Conservation (phyloP, 1,140 invertebrate genomes). For the Aphelinus certus region DNA sequence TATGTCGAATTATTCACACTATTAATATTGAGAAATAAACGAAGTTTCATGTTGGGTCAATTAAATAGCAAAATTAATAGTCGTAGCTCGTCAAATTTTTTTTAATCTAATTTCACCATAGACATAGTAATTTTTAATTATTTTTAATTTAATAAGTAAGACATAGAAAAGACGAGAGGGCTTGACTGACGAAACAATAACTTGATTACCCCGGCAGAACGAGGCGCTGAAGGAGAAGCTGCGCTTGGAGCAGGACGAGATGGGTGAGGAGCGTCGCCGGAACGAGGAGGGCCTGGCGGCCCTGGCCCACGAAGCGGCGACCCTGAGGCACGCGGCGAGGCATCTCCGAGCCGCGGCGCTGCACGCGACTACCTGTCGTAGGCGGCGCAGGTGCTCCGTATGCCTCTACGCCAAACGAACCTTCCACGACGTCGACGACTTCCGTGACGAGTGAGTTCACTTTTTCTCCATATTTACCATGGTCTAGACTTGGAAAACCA, state of each 20-base stretch:
- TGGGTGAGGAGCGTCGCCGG: conserved; percentile 57
- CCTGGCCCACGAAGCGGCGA: conserved; percentile 55
- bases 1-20: too few relatives aligned
- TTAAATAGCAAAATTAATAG: too few relatives aligned
- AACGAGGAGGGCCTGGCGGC: conserved; percentile 60
- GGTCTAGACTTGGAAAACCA: too few relatives aligned
- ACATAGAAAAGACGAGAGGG: not conserved
- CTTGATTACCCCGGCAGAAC: conserved; percentile 57
- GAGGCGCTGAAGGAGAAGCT: conserved; percentile 66
- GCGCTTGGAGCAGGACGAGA: conserved; percentile 64
- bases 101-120: too few relatives aligned
- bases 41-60: too few relatives aligned
- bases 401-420: conserved; percentile 71
- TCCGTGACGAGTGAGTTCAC: conserved; percentile 64
- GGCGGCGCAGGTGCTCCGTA: conserved; percentile 70
- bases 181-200: not conserved
- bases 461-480: too few relatives aligned
- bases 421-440: conserved; percentile 68
- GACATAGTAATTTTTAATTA: not conserved
- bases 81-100: too few relatives aligned
- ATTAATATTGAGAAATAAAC: too few relatives aligned
- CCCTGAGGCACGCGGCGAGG: conserved; percentile 57
- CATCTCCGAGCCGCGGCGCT: conserved; percentile 58
- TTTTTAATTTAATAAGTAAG: not conserved
- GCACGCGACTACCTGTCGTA: conserved; percentile 60